Base-by-base conservation (phyloP, 2,797 vertebrate species). In the Paedocypris micromegethes region DNA sequence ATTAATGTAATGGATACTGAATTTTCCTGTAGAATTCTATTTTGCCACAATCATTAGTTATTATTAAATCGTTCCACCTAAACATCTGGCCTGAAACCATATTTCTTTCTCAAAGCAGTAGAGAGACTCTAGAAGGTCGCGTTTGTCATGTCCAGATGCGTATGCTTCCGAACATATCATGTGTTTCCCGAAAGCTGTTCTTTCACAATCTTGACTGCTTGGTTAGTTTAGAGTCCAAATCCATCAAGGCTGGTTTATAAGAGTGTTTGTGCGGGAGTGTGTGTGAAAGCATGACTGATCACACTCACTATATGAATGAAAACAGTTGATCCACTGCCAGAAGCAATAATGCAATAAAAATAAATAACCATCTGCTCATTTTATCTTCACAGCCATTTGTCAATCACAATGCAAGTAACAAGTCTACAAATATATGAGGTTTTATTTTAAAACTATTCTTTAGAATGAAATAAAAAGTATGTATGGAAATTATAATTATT, bases 211-310 rank as follows among this genome's bases (percentile, higher is more conserved):
- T 66, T 23, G 66, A 77, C 64, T 77, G 63, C 62, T 53, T 42
- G n/a, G 59, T 66, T 64, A 53, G 72, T 70, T 69, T 66, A 74
- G 69, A 58, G 62, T 66, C 72, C 41, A 61, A 23, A 68, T 74
- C 45, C 53, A 51, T 72, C 37, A 64, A 72, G 42, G 49, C 37
- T 5, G 51, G 8, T 64, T 57, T 68, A 56, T 48, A 49, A 62
- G 41, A 62, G 44, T 63, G 37, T 70, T 5, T 53, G 40, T 67
- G 50, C 50, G 50, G 3, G 39, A 40, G 6, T 6, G 46, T 64
- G 44, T 66, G 42, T 45, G 51, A 50, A 9, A 50, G 40, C 51
- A 45, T 63, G 49, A 60, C 43, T 54, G 58, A 43, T 46, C 69
- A 37, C 45, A 40, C 41, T 55, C 42, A 47, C 49, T 56, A 23